Evolutionary conservation across 2,113 vertebrate genomes (phyloP), one percentile per base, ranked within the genome.

Genomic region (Laterallus jamaicensis): DNA sequence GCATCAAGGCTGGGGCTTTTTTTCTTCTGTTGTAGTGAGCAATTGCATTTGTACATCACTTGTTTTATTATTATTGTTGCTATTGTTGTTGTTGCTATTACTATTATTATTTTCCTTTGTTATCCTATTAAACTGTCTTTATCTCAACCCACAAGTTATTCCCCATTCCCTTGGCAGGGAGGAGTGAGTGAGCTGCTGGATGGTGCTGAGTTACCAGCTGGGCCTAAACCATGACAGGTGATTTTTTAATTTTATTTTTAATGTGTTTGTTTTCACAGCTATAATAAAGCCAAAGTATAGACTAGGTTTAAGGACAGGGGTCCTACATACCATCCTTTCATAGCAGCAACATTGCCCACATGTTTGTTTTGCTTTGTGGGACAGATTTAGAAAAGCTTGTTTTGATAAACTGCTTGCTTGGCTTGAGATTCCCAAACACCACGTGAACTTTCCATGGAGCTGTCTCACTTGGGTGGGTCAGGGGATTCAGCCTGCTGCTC

Each of bases 341-440:
- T 32, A 54, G 40, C 47, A 67, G 12, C 49, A 31, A 16, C 4
- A 2, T 44, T 81, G 42, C 32, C 80, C 39, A 9, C 16, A 2
- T 52, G 66, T 76, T 92, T 73, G 22, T 79, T 93, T 64, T 82
- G 49, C 58, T 88, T 86, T 55, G 9, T 22, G 50, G 40, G 47
- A 59, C 69, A 47, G 28, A 93, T 82, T 92, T 89, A 91, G 74
- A 92, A 85, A 88, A 91, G 82, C 26, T 64, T 96, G 69, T 96
- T 93, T 93, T 86, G 88, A 82, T 75, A 71, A 82, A 83, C 54
- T 92, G 26, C 56, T 88, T 80, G 75, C 64, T 92, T 88, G 68
- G 50, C 47, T 95, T 93, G 88, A 52, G 47, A n/a, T 92, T 92
- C 52, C 92, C 73, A 71, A 91, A 19, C 80, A 54, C 26, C 2